Evolutionary conservation across 2,797 vertebrate genomes (phyloP).

Genomic region (Macropodus opercularis): DNA sequence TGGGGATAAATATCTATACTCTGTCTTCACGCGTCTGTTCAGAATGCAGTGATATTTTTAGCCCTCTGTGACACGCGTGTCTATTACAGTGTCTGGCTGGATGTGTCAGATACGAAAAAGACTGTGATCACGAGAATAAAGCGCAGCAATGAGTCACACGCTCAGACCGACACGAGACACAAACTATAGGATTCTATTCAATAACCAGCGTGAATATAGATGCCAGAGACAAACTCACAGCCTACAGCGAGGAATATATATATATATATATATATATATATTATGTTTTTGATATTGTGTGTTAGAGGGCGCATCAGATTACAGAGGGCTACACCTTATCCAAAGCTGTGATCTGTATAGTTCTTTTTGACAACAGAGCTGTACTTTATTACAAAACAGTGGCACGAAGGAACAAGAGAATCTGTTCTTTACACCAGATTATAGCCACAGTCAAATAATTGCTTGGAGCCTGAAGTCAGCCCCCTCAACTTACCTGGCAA

Average conservation of each 20-base stretch:
- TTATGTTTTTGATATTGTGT: constrained; percentile 28
- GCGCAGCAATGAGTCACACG: not conserved
- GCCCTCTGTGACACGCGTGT: too few relatives aligned
- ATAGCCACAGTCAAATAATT: constrained; percentile 77
- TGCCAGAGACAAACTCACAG: constrained; percentile 10
- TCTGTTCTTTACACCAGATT: constrained; percentile 58
- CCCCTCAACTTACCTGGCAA: constrained; percentile 75
- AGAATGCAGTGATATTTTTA: too few relatives aligned
- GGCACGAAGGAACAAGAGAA: constrained; percentile 40
- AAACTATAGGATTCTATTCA: not conserved
- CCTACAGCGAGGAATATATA: too few relatives aligned
- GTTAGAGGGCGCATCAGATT: constrained; percentile 29
- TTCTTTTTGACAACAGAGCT: constrained; percentile 44
- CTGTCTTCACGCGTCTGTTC: not conserved
- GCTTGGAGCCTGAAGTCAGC: constrained; percentile 68
- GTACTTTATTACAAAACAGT: constrained; percentile 37
- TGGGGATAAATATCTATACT: not conserved
- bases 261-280: too few relatives aligned
- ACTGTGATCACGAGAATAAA: not conserved
- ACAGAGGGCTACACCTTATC: constrained; percentile 27
- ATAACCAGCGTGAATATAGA: not conserved
- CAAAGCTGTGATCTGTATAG: not conserved
- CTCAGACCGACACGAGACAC: not conserved
- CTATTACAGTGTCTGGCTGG: too few relatives aligned
- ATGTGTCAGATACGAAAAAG: too few relatives aligned